A percentile compares a stretch with the other conserved stretches of the same genome.
Evolutionary conservation across 2,797 vertebrate genomes (phyloP).

Genomic region (Pogoniulus pusillus): DNA sequence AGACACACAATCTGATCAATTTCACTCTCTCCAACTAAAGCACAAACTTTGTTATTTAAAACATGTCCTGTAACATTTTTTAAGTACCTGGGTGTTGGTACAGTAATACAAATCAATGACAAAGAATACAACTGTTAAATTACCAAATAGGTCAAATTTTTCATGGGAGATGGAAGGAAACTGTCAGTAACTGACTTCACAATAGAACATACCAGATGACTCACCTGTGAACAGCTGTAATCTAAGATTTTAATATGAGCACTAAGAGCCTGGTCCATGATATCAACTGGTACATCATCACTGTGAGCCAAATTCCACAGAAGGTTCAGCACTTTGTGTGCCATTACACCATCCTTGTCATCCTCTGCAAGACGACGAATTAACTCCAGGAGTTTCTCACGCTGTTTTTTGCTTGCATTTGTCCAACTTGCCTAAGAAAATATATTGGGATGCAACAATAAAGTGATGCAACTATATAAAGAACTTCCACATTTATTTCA

Average conservation of each 20-base stretch:
- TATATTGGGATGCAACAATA: not conserved
- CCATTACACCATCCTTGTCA: constrained; percentile 99
- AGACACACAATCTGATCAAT: too few species aligned
- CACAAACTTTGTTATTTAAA: not conserved
- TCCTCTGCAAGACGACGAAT: constrained; percentile 98
- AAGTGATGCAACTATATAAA: not conserved
- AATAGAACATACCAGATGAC: not conserved
- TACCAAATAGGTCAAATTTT: not conserved
- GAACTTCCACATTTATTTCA: not conserved
- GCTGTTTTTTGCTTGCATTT: constrained; percentile 98
- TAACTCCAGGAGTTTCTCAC: constrained; percentile 95
- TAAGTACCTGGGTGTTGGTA: not conserved
- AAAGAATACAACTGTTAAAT: not conserved
- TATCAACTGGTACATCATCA: constrained; percentile 98
- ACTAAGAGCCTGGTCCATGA: constrained; percentile 99
- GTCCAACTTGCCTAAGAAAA: constrained; percentile 94
- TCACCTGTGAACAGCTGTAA: constrained; percentile 99
- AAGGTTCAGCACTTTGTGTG: constrained; percentile 97
- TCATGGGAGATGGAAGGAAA: not conserved
- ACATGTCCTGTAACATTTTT: not conserved
- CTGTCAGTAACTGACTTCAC: not conserved
- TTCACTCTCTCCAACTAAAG: not conserved
- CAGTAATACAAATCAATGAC: not conserved
- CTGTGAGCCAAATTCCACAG: constrained; percentile 99
- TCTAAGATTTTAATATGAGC: constrained; percentile 99